Evolutionary conservation across 2,797 vertebrate species (phyloP).

Genomic region (Chelon auratus): DNA sequence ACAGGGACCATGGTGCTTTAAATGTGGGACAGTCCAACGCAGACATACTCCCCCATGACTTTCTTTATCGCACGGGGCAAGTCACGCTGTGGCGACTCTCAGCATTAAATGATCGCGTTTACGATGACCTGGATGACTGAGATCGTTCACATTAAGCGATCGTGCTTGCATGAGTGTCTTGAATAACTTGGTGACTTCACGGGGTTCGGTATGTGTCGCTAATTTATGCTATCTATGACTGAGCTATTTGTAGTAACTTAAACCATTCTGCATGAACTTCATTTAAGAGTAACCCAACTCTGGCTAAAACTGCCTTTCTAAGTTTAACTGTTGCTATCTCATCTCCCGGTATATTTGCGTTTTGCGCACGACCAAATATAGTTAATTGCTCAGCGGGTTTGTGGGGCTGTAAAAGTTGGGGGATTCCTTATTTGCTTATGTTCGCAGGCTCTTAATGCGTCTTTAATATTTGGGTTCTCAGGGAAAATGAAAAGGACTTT

Average conservation of each 20-base stretch:
- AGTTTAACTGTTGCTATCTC: slow-evolving; percentile 77
- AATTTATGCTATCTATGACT: slow-evolving; percentile 52
- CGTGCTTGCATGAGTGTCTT: slow-evolving; percentile 1
- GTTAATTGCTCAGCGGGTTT: slow-evolving; percentile 58
- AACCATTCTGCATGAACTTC: slow-evolving; percentile 65
- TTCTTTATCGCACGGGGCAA: slow-evolving; percentile 3
- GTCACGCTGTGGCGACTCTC: slow-evolving; percentile 14
- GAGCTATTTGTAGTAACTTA: slow-evolving; percentile 65
- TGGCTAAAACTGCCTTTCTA: slow-evolving; percentile 70
- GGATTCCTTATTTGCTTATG: slow-evolving; percentile 40
- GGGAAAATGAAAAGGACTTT: slow-evolving; percentile 9
- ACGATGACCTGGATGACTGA: neutral
- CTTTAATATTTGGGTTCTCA: slow-evolving; percentile 7
- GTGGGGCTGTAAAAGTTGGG: slow-evolving; percentile 35
- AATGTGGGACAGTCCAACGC: neutral
- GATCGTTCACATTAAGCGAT: too few species aligned
- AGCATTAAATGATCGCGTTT: slow-evolving; percentile 15
- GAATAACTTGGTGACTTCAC: slow-evolving; percentile 69
- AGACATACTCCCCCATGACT: neutral
- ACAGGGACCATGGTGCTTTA: neutral
- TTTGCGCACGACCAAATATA: slow-evolving; percentile 63
- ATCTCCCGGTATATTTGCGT: slow-evolving; percentile 59
- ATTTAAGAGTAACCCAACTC: slow-evolving; percentile 66
- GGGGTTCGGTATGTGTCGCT: slow-evolving; percentile 45
- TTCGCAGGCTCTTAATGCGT: neutral